These are phyloP conservation scores for Linyphia triangularis DNA, from an alignment of 2,888 invertebrate species.

Conservation along the genomic window DNA sequence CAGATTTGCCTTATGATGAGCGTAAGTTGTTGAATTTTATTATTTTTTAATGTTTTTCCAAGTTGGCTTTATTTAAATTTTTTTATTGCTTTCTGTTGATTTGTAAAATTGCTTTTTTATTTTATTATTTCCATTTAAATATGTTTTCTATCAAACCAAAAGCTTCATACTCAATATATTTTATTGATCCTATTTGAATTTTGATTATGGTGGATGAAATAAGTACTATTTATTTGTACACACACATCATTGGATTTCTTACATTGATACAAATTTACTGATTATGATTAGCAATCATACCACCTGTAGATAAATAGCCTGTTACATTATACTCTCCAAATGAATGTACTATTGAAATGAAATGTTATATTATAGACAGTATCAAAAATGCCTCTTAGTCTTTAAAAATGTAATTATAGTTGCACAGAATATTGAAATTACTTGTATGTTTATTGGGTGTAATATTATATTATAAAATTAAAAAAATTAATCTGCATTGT, in stretches of 20 bases:
- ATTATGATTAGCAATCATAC: not conserved
- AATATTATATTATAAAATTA: no score
- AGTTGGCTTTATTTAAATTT: not conserved
- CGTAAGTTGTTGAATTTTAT: slow-evolving; percentile 28
- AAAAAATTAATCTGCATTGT: no score
- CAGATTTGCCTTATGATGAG: slow-evolving; percentile 41
- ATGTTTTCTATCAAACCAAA: not conserved
- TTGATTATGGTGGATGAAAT: no score
- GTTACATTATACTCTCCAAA: not conserved
- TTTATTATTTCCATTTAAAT: not conserved
- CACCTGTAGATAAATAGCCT: not conserved
- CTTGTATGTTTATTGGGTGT: no score
- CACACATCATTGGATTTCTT: no score
- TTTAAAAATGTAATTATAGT: no score
- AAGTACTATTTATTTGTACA: no score
- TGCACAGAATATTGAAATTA: no score
- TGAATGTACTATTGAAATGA: not conserved
- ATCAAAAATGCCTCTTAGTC: no score
- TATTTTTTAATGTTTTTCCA: not conserved
- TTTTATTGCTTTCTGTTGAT: not conserved
- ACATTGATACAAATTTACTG: no score
- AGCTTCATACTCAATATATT: not conserved
- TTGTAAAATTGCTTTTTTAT: not conserved
- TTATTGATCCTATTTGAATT: no score
- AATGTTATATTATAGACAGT: no score